Conservation (phyloP, 2,113 vertebrate species). For the Psittacula cyanocephala region DNA sequence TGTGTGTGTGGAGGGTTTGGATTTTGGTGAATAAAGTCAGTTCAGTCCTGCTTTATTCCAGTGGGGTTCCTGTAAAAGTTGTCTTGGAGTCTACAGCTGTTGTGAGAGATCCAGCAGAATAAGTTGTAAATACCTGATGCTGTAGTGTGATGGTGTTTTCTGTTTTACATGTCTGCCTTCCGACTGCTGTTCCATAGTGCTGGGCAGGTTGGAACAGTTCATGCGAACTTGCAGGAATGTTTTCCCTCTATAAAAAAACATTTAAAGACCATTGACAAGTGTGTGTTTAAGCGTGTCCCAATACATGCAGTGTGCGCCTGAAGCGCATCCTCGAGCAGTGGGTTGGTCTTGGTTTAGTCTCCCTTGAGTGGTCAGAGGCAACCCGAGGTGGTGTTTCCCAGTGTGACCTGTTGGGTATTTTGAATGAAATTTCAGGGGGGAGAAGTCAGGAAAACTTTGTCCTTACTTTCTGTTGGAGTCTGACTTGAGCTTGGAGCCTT, state of each 20-base stretch:
- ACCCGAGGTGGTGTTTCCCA: background rate
- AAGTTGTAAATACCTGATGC: background rate
- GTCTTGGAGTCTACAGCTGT: background rate
- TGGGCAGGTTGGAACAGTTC: background rate
- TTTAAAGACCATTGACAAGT: background rate
- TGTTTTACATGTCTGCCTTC: background rate
- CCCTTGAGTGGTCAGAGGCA: background rate
- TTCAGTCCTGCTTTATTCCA: background rate
- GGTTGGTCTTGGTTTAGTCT: background rate
- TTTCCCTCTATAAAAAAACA: background rate
- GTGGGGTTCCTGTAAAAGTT: background rate
- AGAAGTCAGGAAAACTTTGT: background rate
- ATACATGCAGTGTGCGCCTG: accelerated
- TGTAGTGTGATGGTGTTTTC: accelerated
- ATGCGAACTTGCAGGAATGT: background rate
- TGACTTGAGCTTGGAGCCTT: background rate
- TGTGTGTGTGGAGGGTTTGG: background rate
- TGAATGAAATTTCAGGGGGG: background rate
- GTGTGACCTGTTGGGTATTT: background rate
- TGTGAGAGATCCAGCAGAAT: background rate
- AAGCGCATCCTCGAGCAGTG: accelerated
- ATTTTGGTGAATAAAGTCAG: background rate
- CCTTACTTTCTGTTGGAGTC: background rate
- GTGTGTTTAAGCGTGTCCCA: background rate
- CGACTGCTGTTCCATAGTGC: background rate